Conservation (phyloP, 2,797 vertebrate species). For the Sebastes trivittatus region DNA sequence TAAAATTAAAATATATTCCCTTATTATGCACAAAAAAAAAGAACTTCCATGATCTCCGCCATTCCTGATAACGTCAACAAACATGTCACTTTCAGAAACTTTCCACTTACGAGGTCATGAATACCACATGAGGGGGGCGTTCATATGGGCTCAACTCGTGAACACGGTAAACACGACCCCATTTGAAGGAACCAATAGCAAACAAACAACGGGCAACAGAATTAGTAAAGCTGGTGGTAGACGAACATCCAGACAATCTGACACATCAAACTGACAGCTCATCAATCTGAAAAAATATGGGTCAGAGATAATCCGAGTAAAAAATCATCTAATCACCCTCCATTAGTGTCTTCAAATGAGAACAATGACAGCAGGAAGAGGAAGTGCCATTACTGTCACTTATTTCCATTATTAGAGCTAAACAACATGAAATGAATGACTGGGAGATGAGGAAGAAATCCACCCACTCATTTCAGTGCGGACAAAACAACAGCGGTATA, state of each 20-base stretch:
- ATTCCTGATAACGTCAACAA: no score
- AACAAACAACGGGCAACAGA: neutral
- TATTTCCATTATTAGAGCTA: conserved; percentile 26
- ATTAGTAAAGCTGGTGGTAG: neutral
- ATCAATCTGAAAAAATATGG: neutral
- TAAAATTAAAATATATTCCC: no score
- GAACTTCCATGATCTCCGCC: no score
- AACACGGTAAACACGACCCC: no score
- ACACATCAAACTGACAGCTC: conserved; percentile 21
- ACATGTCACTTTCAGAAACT: no score
- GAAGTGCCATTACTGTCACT: conserved; percentile 12
- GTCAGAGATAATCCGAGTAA: neutral
- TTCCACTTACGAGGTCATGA: no score
- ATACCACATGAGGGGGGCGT: no score
- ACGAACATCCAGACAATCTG: conserved; percentile 5
- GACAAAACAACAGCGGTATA: conserved; percentile 8
- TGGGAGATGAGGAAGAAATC: conserved; percentile 2
- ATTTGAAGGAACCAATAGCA: neutral
- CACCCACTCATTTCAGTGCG: conserved; percentile 23
- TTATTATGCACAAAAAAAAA: no score
- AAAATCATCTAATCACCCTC: conserved; percentile 30
- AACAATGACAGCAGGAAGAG: conserved; percentile 13
- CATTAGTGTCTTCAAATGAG: conserved; percentile 33
- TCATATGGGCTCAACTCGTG: no score
- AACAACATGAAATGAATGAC: conserved; percentile 23